Evolutionary conservation across 2,888 invertebrate genomes (phyloP).

Genomic region (Tenthredo distinguenda): DNA sequence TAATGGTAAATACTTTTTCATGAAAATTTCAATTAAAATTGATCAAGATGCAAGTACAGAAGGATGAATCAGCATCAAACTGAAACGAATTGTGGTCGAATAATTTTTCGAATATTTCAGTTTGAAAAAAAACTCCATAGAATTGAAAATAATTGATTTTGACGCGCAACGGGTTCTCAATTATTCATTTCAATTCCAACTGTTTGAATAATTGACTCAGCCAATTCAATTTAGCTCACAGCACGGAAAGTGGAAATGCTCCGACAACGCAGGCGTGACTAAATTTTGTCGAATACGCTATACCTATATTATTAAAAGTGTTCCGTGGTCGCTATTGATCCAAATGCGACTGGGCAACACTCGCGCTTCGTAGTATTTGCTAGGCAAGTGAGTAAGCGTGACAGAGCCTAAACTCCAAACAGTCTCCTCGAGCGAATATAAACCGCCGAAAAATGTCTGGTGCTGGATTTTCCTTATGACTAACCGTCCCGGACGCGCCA

Average conservation of each 20-base stretch:
- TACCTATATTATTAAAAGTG: conserved; percentile 10
- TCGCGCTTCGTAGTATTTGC: neutral
- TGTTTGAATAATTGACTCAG: neutral
- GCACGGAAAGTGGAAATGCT: neutral
- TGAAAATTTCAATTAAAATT: neutral
- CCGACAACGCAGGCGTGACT: conserved; percentile 30
- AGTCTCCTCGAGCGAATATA: neutral
- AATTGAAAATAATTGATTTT: neutral
- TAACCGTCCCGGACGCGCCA: conserved; percentile 69
- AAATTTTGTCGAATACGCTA: neutral
- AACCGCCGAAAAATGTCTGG: conserved; percentile 35
- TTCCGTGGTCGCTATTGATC: conserved; percentile 41
- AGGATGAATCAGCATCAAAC: neutral
- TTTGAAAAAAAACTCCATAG: neutral
- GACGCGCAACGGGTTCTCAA: neutral
- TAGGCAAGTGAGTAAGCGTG: neutral
- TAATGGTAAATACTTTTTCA: too few relatives aligned
- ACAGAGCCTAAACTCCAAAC: neutral
- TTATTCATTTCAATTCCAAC: neutral
- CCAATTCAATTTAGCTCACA: neutral
- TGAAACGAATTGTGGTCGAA: neutral
- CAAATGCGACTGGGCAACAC: conserved; percentile 16
- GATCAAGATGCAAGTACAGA: neutral
- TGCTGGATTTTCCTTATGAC: conserved; percentile 69
- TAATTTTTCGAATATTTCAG: neutral